These are phyloP conservation scores for Anomalospiza imberbis DNA, from an alignment of 2,797 vertebrate genomes.

Conservation along the genomic window DNA sequence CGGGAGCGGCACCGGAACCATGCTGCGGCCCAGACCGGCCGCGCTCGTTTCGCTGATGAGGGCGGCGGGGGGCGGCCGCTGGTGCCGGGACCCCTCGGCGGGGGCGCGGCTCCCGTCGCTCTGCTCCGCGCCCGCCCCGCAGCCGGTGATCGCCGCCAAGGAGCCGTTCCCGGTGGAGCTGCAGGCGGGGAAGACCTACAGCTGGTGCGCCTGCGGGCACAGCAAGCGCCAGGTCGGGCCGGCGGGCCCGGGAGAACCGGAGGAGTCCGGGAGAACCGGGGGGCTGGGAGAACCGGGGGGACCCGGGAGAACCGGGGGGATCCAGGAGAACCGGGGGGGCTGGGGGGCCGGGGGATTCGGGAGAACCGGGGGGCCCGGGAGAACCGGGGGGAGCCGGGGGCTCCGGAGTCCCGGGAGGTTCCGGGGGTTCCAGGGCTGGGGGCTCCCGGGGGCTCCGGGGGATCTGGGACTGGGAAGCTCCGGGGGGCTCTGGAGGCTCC, in stretches of 20 bases:
- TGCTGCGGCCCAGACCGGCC: not conserved
- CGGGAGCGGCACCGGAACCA: not conserved
- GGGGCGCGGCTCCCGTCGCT: fast-evolving
- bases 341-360: not conserved
- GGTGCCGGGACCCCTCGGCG: not conserved
- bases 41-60: not conserved
- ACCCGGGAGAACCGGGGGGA: too few relatives aligned
- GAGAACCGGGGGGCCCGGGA: not conserved
- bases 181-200: constrained; percentile 77
- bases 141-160: constrained; percentile 72
- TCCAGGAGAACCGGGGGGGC: not conserved
- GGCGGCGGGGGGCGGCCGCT: too few relatives aligned
- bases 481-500: too few relatives aligned
- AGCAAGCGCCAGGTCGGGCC: constrained; percentile 81
- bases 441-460: not conserved
- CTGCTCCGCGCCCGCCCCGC: not conserved
- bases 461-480: not conserved
- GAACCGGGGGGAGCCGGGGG: too few relatives aligned
- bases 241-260: not conserved
- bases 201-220: constrained; percentile 87
- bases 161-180: constrained; percentile 79
- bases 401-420: too few relatives aligned
- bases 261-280: not conserved
- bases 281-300: not conserved
- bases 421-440: too few relatives aligned